Evolutionary conservation across 2,113 vertebrate species (phyloP).

Genomic region (Tor tambroides): DNA sequence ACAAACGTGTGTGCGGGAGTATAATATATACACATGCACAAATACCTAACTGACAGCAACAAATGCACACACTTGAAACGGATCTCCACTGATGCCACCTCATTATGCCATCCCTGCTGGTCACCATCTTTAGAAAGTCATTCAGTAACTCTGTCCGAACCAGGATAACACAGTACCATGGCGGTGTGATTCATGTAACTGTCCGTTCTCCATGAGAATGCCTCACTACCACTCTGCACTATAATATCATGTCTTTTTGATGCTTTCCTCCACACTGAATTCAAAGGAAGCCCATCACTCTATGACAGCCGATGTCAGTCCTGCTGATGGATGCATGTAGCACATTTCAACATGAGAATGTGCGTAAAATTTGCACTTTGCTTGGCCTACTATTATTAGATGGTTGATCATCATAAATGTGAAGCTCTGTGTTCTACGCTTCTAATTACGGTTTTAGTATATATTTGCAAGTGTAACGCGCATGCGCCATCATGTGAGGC

Average conservation of each 20-base stretch:
- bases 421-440: not conserved
- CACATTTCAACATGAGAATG: slow-evolving; percentile 27
- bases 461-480: not conserved
- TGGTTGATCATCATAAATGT: not conserved
- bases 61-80: not conserved
- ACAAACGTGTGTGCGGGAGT: not conserved
- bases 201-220: slow-evolving; percentile 24
- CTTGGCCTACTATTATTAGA: slow-evolving; percentile 36
- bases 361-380: slow-evolving; percentile 7
- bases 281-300: slow-evolving; percentile 46
- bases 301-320: slow-evolving; percentile 42
- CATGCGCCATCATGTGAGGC: not conserved
- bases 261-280: slow-evolving; percentile 40
- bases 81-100: not conserved
- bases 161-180: slow-evolving; percentile 14
- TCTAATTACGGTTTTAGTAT: not conserved
- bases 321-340: slow-evolving; percentile 36
- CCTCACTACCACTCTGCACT: slow-evolving; percentile 43
- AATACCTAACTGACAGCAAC: slow-evolving; percentile 9
- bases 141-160: slow-evolving; percentile 34
- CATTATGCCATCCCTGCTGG: slow-evolving; percentile 22
- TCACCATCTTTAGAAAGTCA: slow-evolving; percentile 11
- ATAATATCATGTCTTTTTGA: slow-evolving; percentile 40
- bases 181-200: slow-evolving; percentile 34
- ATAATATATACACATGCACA: slow-evolving; percentile 36